Percentiles rank a stretch among this genome's conserved stretches.
phyloP scores from a whole-genome alignment of 1,140 invertebrate species.

The Penaeus vannamei region DNA sequence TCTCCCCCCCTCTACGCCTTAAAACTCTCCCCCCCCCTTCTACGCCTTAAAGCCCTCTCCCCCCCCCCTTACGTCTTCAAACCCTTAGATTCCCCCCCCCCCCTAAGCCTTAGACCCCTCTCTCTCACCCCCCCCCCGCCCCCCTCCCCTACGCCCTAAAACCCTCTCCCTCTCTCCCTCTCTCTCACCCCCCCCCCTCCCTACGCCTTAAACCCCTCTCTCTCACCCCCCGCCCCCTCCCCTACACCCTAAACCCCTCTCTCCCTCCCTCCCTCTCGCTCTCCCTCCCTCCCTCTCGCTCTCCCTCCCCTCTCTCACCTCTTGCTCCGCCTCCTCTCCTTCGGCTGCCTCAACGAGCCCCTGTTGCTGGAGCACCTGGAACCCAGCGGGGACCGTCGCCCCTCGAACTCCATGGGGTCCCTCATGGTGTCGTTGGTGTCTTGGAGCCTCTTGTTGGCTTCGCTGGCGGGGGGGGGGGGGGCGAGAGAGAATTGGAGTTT shows the following conservation, averaged over 20 bases:
- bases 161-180: constrained; percentile 66
- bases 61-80: constrained; percentile 63
- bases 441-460: constrained; percentile 75
- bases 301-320: not conserved
- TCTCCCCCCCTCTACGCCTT: too few relatives aligned
- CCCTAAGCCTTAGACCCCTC: too few relatives aligned
- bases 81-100: too few relatives aligned
- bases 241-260: too few relatives aligned
- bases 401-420: constrained; percentile 71
- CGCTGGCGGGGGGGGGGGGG: constrained; percentile 69
- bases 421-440: constrained; percentile 76
- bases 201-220: too few relatives aligned
- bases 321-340: constrained; percentile 51
- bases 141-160: constrained; percentile 29
- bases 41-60: constrained; percentile 58
- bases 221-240: too few relatives aligned
- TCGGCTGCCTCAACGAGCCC: constrained; percentile 44
- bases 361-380: constrained; percentile 49
- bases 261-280: not conserved
- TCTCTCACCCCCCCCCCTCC: not conserved
- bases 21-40: not conserved
- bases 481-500: constrained; percentile 55
- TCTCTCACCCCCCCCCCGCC: not conserved
- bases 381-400: constrained; percentile 41
- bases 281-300: not conserved